Conservation (phyloP, 2,888 invertebrate species). For the Allolobophora icterica region DNA sequence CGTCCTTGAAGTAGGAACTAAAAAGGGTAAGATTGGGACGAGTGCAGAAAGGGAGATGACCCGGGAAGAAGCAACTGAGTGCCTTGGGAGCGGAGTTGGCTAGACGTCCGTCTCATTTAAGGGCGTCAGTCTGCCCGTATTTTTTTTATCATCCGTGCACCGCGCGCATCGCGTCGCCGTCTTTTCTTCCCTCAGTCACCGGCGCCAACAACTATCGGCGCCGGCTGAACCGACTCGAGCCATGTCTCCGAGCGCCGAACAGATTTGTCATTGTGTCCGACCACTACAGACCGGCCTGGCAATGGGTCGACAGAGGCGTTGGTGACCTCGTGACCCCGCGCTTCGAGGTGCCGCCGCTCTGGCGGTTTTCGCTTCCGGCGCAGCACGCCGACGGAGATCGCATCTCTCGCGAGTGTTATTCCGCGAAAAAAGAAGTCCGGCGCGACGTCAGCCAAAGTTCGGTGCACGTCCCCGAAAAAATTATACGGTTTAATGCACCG, state of each 20-base stretch:
- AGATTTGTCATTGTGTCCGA: background rate
- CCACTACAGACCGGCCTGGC: background rate
- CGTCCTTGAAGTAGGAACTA: no score
- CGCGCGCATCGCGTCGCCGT: background rate
- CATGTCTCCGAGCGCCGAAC: background rate
- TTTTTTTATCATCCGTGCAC: background rate
- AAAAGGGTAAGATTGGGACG: no score
- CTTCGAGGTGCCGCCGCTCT: background rate
- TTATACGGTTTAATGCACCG: background rate
- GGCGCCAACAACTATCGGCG: background rate
- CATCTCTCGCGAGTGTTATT: constrained; percentile 8
- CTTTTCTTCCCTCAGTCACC: background rate
- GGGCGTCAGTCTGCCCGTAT: background rate
- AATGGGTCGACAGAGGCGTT: background rate
- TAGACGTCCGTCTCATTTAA: background rate
- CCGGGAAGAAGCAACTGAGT: background rate
- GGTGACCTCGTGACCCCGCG: background rate
- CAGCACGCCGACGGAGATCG: background rate
- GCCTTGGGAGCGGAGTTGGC: background rate
- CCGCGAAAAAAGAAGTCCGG: constrained; percentile 17
- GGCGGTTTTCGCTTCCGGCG: background rate
- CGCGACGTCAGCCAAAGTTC: background rate
- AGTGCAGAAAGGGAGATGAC: background rate
- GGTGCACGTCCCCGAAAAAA: background rate
- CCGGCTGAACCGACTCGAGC: background rate